These are phyloP conservation scores for Dione vanillae DNA, from an alignment of 2,888 invertebrate species.

Conservation along the genomic window DNA sequence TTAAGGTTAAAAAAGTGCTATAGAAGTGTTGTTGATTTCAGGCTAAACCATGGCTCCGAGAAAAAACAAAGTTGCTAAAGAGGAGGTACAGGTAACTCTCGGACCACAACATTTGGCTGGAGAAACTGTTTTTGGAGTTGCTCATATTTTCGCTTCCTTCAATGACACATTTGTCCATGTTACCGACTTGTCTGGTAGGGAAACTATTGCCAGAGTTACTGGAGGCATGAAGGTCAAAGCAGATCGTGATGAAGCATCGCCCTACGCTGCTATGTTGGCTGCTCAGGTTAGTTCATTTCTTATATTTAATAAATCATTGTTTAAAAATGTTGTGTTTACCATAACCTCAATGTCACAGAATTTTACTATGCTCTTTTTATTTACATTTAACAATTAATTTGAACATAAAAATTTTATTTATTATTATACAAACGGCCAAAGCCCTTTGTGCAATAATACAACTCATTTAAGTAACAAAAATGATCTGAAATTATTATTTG, in stretches of 20 bases:
- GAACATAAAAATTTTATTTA: too few species aligned
- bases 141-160: conserved; percentile 99
- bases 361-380: not conserved
- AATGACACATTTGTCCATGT: conserved; percentile 99
- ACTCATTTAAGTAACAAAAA: too few species aligned
- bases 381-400: too few species aligned
- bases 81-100: conserved; percentile 97
- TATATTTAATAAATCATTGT: not conserved
- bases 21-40: conserved; percentile 76
- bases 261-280: conserved; percentile 99
- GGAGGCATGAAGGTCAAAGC: conserved; percentile 99
- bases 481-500: not conserved
- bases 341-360: conserved; percentile 18
- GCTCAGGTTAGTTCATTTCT: conserved; percentile 90
- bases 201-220: conserved; percentile 97
- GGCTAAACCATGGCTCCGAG: conserved; percentile 95
- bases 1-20: conserved; percentile 73
- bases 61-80: conserved; percentile 98
- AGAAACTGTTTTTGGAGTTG: conserved; percentile 99
- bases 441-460: too few species aligned
- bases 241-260: conserved; percentile 99
- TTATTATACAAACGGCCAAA: too few species aligned
- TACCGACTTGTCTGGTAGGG: conserved; percentile 98
- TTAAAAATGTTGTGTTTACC: conserved; percentile 11
- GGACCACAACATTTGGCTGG: conserved; percentile 98